Conservation (phyloP, 2,888 invertebrate genomes). For the Chydorus sphaericus region DNA sequence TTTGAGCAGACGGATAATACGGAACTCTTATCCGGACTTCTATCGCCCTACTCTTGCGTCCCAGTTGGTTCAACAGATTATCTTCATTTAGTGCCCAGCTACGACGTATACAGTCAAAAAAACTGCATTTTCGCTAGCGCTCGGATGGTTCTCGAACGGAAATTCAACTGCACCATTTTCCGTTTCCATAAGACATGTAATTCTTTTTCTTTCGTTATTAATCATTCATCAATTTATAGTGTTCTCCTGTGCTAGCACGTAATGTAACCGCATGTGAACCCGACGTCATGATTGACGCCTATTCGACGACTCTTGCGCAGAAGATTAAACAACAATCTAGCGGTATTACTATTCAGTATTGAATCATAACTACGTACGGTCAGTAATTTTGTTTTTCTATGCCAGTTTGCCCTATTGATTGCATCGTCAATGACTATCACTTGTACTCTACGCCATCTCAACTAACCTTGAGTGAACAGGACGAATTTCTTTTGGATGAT, state of each 20-base stretch:
- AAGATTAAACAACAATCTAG: background rate
- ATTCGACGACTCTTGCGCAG: background rate
- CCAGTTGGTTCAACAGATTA: background rate
- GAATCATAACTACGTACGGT: background rate
- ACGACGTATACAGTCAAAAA: conserved; percentile 8
- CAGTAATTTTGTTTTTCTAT: background rate
- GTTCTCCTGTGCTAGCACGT: too few relatives aligned
- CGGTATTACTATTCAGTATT: too few relatives aligned
- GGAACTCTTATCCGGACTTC: background rate
- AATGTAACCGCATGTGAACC: background rate
- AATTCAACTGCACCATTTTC: conserved; percentile 12
- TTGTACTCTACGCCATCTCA: background rate
- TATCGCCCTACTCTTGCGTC: conserved; percentile 10
- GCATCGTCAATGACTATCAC: conserved; percentile 7
- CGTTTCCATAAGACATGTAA: conserved; percentile 4
- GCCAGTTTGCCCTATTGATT: conserved; percentile 5
- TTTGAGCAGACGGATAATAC: conserved; percentile 12
- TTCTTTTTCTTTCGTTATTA: too few relatives aligned
- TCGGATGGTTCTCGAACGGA: background rate
- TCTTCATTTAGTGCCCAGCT: background rate
- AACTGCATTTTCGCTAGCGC: conserved; percentile 9
- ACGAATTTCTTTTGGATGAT: conserved; percentile 1
- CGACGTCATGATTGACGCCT: background rate
- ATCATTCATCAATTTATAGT: too few relatives aligned
- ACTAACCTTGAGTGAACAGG: conserved; percentile 6